A percentile compares a stretch with the other conserved stretches of the same genome.
Evolutionary conservation across 2,113 vertebrate species (phyloP).

Genomic region (Tautogolabrus adspersus): DNA sequence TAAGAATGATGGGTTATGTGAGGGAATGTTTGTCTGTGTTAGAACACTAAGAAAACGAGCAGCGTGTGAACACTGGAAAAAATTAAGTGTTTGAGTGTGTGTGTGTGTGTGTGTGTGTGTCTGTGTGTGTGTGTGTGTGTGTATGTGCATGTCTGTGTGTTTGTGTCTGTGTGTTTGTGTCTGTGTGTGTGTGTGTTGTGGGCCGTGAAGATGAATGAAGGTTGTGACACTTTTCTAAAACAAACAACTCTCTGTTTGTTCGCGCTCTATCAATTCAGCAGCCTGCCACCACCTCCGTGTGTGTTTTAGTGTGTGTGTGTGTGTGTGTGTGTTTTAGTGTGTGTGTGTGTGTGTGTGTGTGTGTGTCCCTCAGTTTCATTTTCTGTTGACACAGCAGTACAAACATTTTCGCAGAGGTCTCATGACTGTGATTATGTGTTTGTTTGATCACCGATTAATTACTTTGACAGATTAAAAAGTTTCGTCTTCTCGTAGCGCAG

Average conservation of each 20-base stretch:
- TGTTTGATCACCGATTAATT: not conserved
- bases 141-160: too few species aligned
- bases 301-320: constrained; percentile 7
- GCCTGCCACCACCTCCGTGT: constrained; percentile 40
- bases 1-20: constrained; percentile 57
- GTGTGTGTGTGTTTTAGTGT: constrained; percentile 11
- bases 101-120: too few species aligned
- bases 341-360: constrained; percentile 21
- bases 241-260: constrained; percentile 76
- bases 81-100: constrained; percentile 41
- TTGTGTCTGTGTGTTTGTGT: too few species aligned
- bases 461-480: not conserved
- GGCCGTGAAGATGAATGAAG: constrained; percentile 73
- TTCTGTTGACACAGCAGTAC: constrained; percentile 11
- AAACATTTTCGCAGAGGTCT: constrained; percentile 2
- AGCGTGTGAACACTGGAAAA: constrained; percentile 46
- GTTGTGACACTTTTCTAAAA: constrained; percentile 65
- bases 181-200: constrained; percentile 36
- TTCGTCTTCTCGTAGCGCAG: too few species aligned
- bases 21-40: constrained; percentile 54
- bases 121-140: too few species aligned
- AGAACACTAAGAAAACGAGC: constrained; percentile 62
- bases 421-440: not conserved
- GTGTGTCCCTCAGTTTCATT: not conserved
- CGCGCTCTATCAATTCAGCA: constrained; percentile 65